Evolutionary conservation across 2,888 invertebrate species (phyloP), one percentile per base, ranked within the genome.

Genomic region (Zaprionus obscuricornis): DNA sequence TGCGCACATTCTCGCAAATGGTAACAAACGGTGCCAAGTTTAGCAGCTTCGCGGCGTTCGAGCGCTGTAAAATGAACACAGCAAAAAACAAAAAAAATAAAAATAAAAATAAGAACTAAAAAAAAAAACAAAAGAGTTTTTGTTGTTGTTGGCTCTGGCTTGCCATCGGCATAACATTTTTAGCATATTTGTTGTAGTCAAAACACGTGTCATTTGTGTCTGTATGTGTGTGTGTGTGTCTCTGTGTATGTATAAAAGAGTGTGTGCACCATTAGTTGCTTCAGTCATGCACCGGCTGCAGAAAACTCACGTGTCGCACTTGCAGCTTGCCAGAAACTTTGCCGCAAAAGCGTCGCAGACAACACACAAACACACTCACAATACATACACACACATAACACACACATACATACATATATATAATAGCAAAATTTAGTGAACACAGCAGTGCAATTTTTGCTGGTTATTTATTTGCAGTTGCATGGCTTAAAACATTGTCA

Each of bases 11-110:
- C 58, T 66, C 39, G 74, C 74, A 82, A 81, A 81, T 79, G 74
- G 79, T 72, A 76, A 76, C 82, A 76, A 79, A 81, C 74, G 81
- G 78, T 75, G 78, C 78, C 81, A 78, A 81, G 78, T 81, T 78
- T 78, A 77, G 81, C 81, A 75, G 75, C 75, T 77, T 81, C 73
- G 71, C 78, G 63, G 68, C 59, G 60, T 65, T 76, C 49, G 64
- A 49, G 62, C 47, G 33, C 40, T 58, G 59, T 75, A 75, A 78
- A 79, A 74, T 78, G n/a, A n/a, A n/a, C n/a, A n/a, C n/a, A n/a
- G 71, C 81, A 77, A 66, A 66, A 39, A 65, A 57, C 42, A 50
- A 42, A 57, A 52, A 36, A 45, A 57, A 8, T 11, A 29, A 36
- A 45, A 57, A 8, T 11, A 29, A 75, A 78, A 79, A 74, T 78